Evolutionary conservation across 2,888 invertebrate genomes (phyloP).

Genomic region (Campoplex nolae): DNA sequence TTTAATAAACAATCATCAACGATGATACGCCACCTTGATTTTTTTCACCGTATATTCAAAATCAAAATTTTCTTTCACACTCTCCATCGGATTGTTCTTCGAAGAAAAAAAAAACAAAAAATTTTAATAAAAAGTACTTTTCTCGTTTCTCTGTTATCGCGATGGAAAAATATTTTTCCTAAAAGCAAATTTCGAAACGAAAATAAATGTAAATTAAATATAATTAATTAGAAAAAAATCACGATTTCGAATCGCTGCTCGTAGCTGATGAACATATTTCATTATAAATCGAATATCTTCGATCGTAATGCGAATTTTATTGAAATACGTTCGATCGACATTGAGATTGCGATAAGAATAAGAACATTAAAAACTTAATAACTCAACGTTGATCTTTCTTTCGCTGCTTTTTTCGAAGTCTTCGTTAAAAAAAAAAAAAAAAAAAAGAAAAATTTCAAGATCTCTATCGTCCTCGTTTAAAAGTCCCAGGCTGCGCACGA

Average conservation of each 20-base stretch:
- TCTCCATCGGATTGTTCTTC: not conserved
- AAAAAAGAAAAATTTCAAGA: constrained; percentile 4
- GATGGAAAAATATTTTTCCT: not conserved
- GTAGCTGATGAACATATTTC: not conserved
- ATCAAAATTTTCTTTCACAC: not conserved
- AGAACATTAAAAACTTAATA: not conserved
- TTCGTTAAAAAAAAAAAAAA: not conserved
- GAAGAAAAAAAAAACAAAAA: not conserved
- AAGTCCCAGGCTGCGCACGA: constrained; percentile 51
- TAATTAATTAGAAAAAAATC: not conserved
- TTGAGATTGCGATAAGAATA: not conserved
- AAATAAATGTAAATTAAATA: not conserved
- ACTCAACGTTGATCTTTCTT: not conserved
- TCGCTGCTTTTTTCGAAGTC: not conserved
- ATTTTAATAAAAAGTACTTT: not conserved
- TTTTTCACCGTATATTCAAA: no score
- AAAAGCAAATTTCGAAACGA: not conserved
- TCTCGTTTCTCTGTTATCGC: not conserved
- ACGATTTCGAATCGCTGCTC: not conserved
- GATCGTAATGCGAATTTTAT: not conserved
- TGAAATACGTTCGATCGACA: not conserved
- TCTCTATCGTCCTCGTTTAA: constrained; percentile 38
- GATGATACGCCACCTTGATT: no score
- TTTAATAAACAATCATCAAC: no score
- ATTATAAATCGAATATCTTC: not conserved